Conservation (phyloP, 2,888 invertebrate genomes). For the Eulithis prunata region DNA sequence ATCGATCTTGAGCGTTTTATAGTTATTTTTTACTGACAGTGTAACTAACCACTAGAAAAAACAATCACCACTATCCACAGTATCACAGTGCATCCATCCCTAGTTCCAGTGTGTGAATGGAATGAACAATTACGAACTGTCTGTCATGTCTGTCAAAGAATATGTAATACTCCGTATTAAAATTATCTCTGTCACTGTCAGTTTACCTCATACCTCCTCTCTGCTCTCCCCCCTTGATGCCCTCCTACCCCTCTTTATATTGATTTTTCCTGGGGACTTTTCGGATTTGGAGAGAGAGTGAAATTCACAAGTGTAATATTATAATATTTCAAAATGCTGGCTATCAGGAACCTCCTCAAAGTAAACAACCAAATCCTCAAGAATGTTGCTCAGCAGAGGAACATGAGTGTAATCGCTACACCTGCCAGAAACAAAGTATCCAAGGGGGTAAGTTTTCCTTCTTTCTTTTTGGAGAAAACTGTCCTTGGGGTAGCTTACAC, state of each 20-base stretch:
- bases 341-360: constrained; percentile 64
- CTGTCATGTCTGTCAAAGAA: too few relatives aligned
- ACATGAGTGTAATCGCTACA: constrained; percentile 65
- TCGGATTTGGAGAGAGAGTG: background rate
- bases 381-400: constrained; percentile 67
- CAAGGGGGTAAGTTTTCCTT: constrained; percentile 59
- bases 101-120: too few relatives aligned
- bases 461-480: background rate
- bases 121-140: too few relatives aligned
- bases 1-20: too few relatives aligned
- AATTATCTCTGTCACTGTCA: background rate
- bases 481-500: background rate
- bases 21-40: too few relatives aligned
- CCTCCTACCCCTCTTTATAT: too few relatives aligned
- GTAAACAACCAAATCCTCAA: constrained; percentile 61
- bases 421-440: constrained; percentile 68
- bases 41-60: too few relatives aligned
- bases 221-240: background rate
- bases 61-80: too few relatives aligned
- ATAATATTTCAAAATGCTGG: constrained; percentile 63
- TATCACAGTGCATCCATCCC: too few relatives aligned
- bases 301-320: constrained; percentile 19
- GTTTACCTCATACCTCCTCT: background rate
- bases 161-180: too few relatives aligned
- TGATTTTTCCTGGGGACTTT: background rate